These are phyloP conservation scores for Nesometra sesokonis DNA, from an alignment of 35 echinoderm and acorn worm species.

Conservation along the genomic window DNA sequence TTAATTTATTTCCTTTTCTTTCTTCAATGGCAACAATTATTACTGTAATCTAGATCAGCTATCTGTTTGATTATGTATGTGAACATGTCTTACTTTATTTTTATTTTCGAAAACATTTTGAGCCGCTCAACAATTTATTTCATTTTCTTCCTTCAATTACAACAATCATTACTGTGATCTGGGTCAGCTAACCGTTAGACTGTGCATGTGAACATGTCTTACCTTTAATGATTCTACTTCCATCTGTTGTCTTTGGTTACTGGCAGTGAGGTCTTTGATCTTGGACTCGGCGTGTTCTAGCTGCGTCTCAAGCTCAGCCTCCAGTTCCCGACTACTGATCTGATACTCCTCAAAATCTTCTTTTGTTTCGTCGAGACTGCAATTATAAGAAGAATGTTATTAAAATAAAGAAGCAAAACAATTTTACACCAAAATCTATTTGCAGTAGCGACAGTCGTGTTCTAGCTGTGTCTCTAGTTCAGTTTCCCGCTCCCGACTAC, in stretches of 20 bases:
- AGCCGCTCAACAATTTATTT: background rate
- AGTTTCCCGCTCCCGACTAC: conserved; percentile 82
- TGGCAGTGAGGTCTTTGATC: conserved; percentile 50
- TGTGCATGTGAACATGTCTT: too few species aligned
- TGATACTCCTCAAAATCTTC: conserved; percentile 89
- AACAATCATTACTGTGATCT: too few species aligned
- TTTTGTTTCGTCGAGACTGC: conserved; percentile 63
- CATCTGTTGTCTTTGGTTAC: conserved; percentile 58
- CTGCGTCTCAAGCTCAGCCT: conserved; percentile 83
- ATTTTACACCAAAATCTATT: too few species aligned
- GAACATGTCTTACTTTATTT: background rate
- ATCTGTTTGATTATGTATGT: too few species aligned
- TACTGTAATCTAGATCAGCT: too few species aligned
- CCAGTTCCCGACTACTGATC: conserved; percentile 88
- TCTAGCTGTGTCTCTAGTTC: conserved; percentile 87
- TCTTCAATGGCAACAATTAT: too few species aligned
- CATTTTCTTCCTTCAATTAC: background rate
- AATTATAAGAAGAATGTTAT: too few species aligned
- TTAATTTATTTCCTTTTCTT: too few species aligned
- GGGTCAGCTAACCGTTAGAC: background rate
- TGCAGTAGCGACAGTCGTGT: too few species aligned
- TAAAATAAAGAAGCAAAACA: too few species aligned
- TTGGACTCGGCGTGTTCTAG: conserved; percentile 72
- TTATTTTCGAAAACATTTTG: background rate
- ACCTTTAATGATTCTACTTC: conserved; percentile 80